Base-by-base conservation (phyloP, 2,797 vertebrate species). In the Siniperca scherzeri region DNA sequence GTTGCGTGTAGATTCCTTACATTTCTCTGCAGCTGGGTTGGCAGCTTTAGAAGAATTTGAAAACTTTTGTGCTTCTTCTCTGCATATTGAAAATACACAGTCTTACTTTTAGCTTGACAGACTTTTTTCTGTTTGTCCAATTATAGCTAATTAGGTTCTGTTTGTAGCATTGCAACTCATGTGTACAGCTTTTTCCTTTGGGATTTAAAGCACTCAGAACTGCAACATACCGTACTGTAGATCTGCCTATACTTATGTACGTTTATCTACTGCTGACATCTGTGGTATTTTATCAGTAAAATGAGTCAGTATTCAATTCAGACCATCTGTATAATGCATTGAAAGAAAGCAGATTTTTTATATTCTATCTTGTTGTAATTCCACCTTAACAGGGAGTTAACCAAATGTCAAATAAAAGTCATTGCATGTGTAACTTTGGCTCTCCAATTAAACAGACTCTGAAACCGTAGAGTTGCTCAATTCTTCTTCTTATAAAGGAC, bases 391-490 rank as follows among this genome's bases (percentile, higher is more conserved):
- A 46, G 57, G 19, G 64, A 80, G 69, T 77, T 78, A 27, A 66
- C 53, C 46, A 83, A 89, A 84, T 88, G 88, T 87, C 86, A 87
- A 82, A 82, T 86, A 77, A 84, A 90, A 93, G 83, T 87, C 82
- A 71, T 1, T 4, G 76, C n/a, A 27, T 60, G 69, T 17, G 69
- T 50, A 83, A 82, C 56, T 78, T 25, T 46, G 55, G 11, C 46
- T 64, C 65, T 75, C 64, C 68, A 83, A 87, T 88, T 72, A 85
- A 81, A 82, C n/a, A 3, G 1, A 40, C 73, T 72, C 62, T 55
- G 48, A 59, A 69, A 30, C 27, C 4, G 5, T 9, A n/a, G 56
- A 17, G 52, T 70, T 78, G 67, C 80, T 44, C 46, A 65, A 27
- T 42, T 70, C 38, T 59, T 73, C 25, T n/a, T n/a, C 56, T 80